These are phyloP conservation scores for Atta cephalotes DNA, from an alignment of 1,140 invertebrate species.

Conservation along the genomic window DNA sequence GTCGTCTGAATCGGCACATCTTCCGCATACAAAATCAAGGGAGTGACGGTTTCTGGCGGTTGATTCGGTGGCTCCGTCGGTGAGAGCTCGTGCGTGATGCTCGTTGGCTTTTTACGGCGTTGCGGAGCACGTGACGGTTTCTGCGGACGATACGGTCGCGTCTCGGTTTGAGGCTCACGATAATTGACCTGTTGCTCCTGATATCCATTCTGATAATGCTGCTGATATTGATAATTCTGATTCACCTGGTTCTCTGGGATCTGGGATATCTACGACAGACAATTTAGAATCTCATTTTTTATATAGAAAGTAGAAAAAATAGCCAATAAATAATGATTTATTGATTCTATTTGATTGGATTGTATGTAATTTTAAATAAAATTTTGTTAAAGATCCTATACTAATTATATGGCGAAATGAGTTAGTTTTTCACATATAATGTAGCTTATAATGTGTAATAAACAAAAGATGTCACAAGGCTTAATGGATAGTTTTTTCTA, in stretches of 20 bases:
- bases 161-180: slow-evolving; percentile 64
- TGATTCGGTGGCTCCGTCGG: slow-evolving; percentile 69
- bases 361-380: background rate
- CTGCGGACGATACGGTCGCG: slow-evolving; percentile 64
- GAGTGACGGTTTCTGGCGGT: slow-evolving; percentile 63
- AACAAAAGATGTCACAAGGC: too few relatives aligned
- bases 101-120: slow-evolving; percentile 72
- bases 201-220: slow-evolving; percentile 51
- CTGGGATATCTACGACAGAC: background rate
- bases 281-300: background rate
- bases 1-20: slow-evolving; percentile 69
- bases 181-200: slow-evolving; percentile 61
- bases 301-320: background rate
- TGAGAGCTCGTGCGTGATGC: slow-evolving; percentile 57
- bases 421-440: too few relatives aligned
- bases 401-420: too few relatives aligned
- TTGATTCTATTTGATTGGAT: background rate
- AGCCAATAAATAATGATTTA: background rate
- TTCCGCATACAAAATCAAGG: slow-evolving; percentile 59
- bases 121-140: slow-evolving; percentile 70
- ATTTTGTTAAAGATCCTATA: background rate
- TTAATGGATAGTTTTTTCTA: too few relatives aligned
- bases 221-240: slow-evolving; percentile 52
- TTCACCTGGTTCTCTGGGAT: slow-evolving; percentile 20
- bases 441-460: too few relatives aligned